These are phyloP conservation scores for zebrafish (Danio rerio) DNA, from an alignment of 2,113 vertebrate species.

Conservation along the genomic window GRCz12tu NC_133193.1:16420001-16420500, in stretches of 20 bases:
- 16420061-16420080: too few species aligned
- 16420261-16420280: constrained; percentile 55
- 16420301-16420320: constrained; percentile 60
- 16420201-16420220: constrained; percentile 2
- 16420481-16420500: not conserved
- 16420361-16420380: constrained; percentile 52
- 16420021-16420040: too few species aligned
- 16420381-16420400: constrained; percentile 42
- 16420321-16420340: constrained; percentile 53
- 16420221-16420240: constrained; percentile 33
- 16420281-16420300: constrained; percentile 59
- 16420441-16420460: constrained; percentile 32
- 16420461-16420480: constrained; percentile 34
- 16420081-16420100: too few species aligned
- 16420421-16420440: constrained; percentile 50
- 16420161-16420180: not conserved
- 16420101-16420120: too few species aligned
- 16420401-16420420: constrained; percentile 42
- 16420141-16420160: too few species aligned
- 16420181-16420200: not conserved
- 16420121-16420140: too few species aligned
- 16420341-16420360: constrained; percentile 56
- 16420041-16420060: too few species aligned
- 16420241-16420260: constrained; percentile 57
- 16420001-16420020: too few species aligned